These are phyloP conservation scores for Ectemnius lituratus DNA, from an alignment of 2,888 invertebrate genomes.

Conservation along the genomic window DNA sequence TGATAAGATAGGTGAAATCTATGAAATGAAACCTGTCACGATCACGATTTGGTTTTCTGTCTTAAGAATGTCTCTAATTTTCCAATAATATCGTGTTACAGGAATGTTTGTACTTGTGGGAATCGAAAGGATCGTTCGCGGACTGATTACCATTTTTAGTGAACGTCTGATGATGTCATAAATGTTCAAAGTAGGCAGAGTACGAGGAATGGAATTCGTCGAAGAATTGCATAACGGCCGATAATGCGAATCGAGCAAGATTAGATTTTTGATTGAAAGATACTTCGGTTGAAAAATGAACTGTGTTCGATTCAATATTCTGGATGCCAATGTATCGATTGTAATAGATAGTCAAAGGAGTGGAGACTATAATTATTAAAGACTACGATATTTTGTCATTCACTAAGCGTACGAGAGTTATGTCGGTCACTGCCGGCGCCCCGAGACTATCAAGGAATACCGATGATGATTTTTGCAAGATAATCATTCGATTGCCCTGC, in stretches of 20 bases:
- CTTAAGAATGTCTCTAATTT: no score
- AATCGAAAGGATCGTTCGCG: no score
- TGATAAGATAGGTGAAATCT: constrained; percentile 51
- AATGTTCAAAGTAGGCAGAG: not conserved
- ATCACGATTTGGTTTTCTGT: constrained; percentile 19
- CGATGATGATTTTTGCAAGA: constrained; percentile 11
- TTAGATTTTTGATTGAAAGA: constrained; percentile 18
- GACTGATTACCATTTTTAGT: no score
- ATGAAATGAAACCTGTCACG: constrained; percentile 18
- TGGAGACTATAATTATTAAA: constrained; percentile 35
- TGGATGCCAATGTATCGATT: not conserved
- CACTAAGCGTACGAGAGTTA: constrained; percentile 27
- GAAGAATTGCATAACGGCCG: constrained; percentile 9
- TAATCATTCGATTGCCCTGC: no score
- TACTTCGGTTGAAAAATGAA: no score
- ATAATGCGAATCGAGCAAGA: constrained; percentile 19
- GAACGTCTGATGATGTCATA: not conserved
- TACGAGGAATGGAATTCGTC: not conserved
- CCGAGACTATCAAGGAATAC: constrained; percentile 27
- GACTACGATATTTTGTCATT: constrained; percentile 29
- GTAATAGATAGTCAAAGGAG: constrained; percentile 11
- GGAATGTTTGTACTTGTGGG: no score
- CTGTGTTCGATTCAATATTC: no score
- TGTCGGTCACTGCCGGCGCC: constrained; percentile 43
- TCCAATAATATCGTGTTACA: no score